Percentiles rank a stretch among this genome's conserved stretches.
Conservation (phyloP, 1,140 invertebrate genomes). For the Cryptotermes secundus region DNA sequence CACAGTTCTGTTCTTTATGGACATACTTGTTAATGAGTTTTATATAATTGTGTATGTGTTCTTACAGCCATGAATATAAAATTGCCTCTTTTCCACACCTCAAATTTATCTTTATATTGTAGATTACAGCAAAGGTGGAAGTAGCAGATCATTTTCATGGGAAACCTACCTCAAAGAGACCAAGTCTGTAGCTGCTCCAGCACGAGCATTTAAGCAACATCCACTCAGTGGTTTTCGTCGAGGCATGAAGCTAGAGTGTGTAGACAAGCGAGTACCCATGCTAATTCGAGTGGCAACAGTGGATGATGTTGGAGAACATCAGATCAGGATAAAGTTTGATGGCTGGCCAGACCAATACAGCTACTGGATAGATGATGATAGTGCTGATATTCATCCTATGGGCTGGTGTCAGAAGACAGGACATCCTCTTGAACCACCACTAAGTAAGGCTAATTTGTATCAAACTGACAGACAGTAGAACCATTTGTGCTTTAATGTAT, state of each 20-base stretch:
- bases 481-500: neutral
- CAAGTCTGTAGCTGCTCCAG: constrained; percentile 73
- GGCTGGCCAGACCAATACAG: constrained; percentile 85
- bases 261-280: constrained; percentile 80
- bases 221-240: constrained; percentile 77
- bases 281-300: constrained; percentile 86
- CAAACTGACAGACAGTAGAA: neutral
- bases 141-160: constrained; percentile 80
- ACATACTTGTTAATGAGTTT: too few relatives aligned
- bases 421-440: constrained; percentile 80
- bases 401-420: constrained; percentile 88
- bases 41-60: too few relatives aligned
- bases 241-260: constrained; percentile 88
- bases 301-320: constrained; percentile 70
- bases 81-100: too few relatives aligned
- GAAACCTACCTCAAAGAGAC: constrained; percentile 78
- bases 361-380: constrained; percentile 90
- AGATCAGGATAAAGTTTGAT: constrained; percentile 85
- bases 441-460: constrained; percentile 56
- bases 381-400: constrained; percentile 84
- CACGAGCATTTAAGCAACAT: constrained; percentile 77
- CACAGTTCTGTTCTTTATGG: too few relatives aligned
- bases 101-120: neutral
- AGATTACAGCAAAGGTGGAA: constrained; percentile 40
- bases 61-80: too few relatives aligned